Conservation (phyloP, 2,888 invertebrate species). For the Lasioglossum zephyrum region DNA sequence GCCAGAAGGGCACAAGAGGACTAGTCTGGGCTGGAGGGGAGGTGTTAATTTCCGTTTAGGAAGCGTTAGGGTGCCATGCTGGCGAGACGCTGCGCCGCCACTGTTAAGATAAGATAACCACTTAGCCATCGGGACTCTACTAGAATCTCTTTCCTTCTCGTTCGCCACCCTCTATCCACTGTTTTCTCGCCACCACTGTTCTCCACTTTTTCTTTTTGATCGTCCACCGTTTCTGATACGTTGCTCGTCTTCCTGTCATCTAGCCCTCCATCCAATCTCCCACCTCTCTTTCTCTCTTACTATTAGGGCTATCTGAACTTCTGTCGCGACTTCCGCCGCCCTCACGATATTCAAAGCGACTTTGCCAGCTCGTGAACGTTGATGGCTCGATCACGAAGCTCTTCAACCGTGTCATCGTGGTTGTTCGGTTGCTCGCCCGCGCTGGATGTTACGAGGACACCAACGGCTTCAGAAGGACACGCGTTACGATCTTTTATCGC, state of each 20-base stretch:
- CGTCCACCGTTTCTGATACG: conserved; percentile 46
- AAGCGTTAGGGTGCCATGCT: conserved; percentile 75
- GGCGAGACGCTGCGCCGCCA: conserved; percentile 74
- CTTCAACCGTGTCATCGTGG: neutral
- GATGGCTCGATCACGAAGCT: conserved; percentile 52
- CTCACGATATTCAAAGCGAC: conserved; percentile 59
- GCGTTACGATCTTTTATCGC: conserved; percentile 35
- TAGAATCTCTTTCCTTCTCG: conserved; percentile 52
- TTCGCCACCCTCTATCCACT: neutral
- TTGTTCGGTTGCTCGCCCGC: neutral
- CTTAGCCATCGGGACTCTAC: conserved; percentile 80
- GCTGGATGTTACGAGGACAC: neutral
- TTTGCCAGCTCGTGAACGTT: conserved; percentile 46
- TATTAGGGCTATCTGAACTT: conserved; percentile 67
- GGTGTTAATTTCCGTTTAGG: conserved; percentile 84
- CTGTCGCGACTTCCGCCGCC: conserved; percentile 55
- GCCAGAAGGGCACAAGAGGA: conserved; percentile 37
- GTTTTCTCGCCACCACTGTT: neutral
- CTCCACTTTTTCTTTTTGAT: conserved; percentile 28
- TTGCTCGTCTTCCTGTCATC: conserved; percentile 47
- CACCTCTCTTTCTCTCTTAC: conserved; percentile 36
- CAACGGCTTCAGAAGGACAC: neutral
- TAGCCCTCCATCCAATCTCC: conserved; percentile 26
- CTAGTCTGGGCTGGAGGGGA: conserved; percentile 42
- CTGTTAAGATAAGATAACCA: conserved; percentile 83